Evolutionary conservation across 2,113 vertebrate genomes (phyloP), one percentile per base, ranked within the genome.

Genomic region (Phrynocephalus versicolor): DNA sequence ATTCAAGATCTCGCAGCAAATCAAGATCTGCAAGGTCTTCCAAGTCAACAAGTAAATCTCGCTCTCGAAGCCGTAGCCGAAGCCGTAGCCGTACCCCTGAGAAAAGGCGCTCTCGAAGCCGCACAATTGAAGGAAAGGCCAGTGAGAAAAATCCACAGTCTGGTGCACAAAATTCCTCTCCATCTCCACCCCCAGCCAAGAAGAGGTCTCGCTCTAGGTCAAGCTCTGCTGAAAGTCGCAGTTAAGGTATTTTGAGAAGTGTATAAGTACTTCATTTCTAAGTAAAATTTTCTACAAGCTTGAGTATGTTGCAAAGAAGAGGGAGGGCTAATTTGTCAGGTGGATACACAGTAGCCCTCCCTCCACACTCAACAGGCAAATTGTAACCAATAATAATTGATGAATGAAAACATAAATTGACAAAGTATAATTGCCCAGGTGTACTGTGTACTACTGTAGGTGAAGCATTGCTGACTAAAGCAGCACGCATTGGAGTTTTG

Each of bases 1-100:
- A 95, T 87, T 96, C 95, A 87, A 95, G 95, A 87, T 96, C 95
- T 82, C 95, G 95, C 84, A 95, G 95, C 93, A 95, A 94, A 85
- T 95, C 92, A 10, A 85, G 91, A 2, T 95, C 90, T 55, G 90
- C 83, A 19, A 91, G 90, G n/a, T 86, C 84, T 60, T 76, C 93
- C 69, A 58, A 93, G 58, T 95, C 94, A 19, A 6, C 89, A 1
- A 94, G 93, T 6, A 92, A 93, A 0, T 95, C 94, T 76, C 93
- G 94, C 0, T 94, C 94, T 23, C 90, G 93, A 0, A 95, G 95
- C 57, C 95, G 45, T 6, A 51, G 95, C 62, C 90, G 93, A 0
- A 95, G 95, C 57, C 95, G 45, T 6, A 51, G 95, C 62, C 95
- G 94, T 84, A 95, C 95, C 15, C 95, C 95, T 78, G 95, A 96